A percentile compares a stretch with the other conserved stretches of the same genome.
Conservation (phyloP, 1,140 invertebrate genomes). For the Diabrotica virgifera region DNA sequence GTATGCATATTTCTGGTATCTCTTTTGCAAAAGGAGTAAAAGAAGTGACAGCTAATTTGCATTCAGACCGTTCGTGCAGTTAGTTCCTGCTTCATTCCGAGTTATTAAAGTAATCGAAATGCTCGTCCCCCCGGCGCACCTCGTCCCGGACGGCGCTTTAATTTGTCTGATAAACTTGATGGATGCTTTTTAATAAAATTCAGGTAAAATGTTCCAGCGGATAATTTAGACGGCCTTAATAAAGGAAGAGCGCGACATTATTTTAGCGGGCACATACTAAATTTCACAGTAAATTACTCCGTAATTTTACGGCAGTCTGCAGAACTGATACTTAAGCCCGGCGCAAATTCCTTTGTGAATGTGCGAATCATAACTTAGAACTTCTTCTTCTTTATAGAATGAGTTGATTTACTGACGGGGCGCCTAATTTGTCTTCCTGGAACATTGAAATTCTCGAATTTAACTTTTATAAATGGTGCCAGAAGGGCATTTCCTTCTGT, state of each 20-base stretch:
- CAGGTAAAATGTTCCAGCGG: not conserved
- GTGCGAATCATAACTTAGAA: constrained; percentile 2
- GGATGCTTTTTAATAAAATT: constrained; percentile 13
- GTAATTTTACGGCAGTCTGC: not conserved
- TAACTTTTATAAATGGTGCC: too few relatives aligned
- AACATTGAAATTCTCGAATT: not conserved
- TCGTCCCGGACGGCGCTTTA: not conserved
- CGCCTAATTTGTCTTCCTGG: not conserved
- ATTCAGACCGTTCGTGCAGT: not conserved
- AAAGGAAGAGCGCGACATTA: constrained; percentile 4
- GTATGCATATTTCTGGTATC: too few relatives aligned
- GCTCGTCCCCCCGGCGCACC: not conserved
- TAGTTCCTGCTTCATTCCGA: not conserved
- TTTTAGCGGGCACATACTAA: constrained; percentile 7
- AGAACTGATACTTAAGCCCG: not conserved
- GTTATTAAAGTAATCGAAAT: constrained; percentile 1
- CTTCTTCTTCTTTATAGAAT: not conserved
- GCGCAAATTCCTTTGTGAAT: not conserved
- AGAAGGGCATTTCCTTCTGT: too few relatives aligned
- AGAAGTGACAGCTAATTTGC: not conserved
- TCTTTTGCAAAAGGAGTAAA: too few relatives aligned
- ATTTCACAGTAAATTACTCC: constrained; percentile 9
- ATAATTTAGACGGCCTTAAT: constrained; percentile 10
- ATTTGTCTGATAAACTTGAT: constrained; percentile 5
- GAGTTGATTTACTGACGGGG: not conserved